Conservation (phyloP, 2,888 invertebrate genomes). For the Monochamus alternatus region DNA sequence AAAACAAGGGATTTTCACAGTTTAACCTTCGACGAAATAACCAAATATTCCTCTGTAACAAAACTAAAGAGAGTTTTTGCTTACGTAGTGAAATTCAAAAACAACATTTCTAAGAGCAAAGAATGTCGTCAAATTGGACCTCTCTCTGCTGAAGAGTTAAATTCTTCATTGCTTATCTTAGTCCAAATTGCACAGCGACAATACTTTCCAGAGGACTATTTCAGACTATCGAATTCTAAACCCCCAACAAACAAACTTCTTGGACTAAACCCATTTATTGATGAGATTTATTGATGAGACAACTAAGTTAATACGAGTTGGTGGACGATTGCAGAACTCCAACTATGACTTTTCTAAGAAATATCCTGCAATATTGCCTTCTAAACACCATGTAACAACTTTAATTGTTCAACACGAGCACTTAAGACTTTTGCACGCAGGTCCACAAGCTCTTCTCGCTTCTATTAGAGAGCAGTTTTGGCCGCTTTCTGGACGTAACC, state of each 20-base stretch:
- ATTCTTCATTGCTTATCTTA: not conserved
- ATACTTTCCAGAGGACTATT: not conserved
- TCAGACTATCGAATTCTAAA: not conserved
- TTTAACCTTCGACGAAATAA: too few species aligned
- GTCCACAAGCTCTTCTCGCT: conserved; percentile 3
- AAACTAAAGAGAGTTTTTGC: too few species aligned
- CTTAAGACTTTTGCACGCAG: conserved; percentile 29
- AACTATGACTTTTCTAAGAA: conserved; percentile 8
- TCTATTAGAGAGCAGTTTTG: not conserved
- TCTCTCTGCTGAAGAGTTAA: not conserved
- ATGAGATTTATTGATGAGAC: not conserved
- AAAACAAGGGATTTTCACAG: too few species aligned
- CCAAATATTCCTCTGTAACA: too few species aligned
- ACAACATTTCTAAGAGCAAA: too few species aligned
- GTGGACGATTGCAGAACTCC: conserved; percentile 23
- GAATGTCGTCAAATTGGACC: too few species aligned
- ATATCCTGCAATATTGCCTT: conserved; percentile 20
- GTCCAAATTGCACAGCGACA: not conserved
- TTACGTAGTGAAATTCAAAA: too few species aligned
- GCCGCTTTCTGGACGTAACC: not conserved
- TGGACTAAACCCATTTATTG: not conserved
- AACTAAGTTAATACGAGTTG: conserved; percentile 10
- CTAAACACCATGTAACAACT: conserved; percentile 12
- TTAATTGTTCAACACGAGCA: conserved; percentile 30
- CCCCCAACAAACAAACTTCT: not conserved